Base-by-base conservation (phyloP, 2,888 invertebrate genomes). In the Siphlonurus alternatus region DNA sequence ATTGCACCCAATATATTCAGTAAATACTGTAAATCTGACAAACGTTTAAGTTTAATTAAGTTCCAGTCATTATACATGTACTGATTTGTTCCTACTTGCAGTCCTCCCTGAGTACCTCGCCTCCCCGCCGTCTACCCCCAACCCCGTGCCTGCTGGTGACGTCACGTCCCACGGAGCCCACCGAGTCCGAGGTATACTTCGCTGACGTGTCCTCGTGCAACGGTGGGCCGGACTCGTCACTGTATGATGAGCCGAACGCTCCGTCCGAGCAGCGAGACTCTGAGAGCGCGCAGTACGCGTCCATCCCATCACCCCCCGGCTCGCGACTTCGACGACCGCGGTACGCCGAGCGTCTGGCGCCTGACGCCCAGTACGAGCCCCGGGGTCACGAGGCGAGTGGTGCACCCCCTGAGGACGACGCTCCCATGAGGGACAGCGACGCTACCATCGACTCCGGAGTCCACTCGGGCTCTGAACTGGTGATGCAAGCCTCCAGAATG, bases 111-210 rank as follows among this genome's bases (percentile, higher is more conserved):
- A n/a, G n/a, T 38, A 5, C 15, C 15, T 38, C 38, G 7, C 38
- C 38, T 10, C 38, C 15, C 15, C 38, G 38, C 5, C 38, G 38
- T 38, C 38, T 38, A 38, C 38, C 38, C 15, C 38, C 38, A 10
- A 38, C 38, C 5, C 38, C 38, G 7, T 38, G 38, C 15, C 5
- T 38, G 38, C 38, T 10, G 7, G 38, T 38, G 15, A 5, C 5
- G 15, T 38, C 38, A 38, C 38, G 38, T 10, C 22, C 56, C 7
- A n/a, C 56, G n/a, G 56, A 56, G 20, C 56, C 56, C 7, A 22
- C 56, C 0, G 90, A 90, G 71, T 89, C 89, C 0, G 91, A 91
- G 72, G 84, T 91, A 0, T 91, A 91, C 72, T 91, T 91, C 71
- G 90, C 89, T 0, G 90, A 91, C 69, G 90, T 89, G 0, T 89